Evolutionary conservation across 2,113 vertebrate species (phyloP).

Genomic region (Pomatostomus ruficeps): DNA sequence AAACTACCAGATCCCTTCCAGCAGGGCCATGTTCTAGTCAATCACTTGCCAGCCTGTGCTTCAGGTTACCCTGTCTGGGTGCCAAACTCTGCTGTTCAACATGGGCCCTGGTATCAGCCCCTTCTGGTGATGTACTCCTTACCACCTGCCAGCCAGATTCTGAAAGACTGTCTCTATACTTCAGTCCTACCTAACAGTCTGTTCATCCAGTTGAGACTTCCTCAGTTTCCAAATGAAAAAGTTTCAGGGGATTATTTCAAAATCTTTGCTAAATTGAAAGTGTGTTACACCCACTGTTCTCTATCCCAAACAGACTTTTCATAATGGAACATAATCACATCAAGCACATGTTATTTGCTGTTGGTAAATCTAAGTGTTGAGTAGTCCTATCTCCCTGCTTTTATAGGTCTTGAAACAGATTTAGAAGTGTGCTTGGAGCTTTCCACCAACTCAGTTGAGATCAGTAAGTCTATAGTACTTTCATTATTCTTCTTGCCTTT

Average conservation of each 20-base stretch:
- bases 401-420: not conserved
- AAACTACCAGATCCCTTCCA: not conserved
- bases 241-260: not conserved
- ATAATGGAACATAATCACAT: not conserved
- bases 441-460: not conserved
- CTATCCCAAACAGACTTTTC: not conserved
- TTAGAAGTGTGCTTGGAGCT: not conserved
- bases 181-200: not conserved
- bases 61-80: not conserved
- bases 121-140: not conserved
- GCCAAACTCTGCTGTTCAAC: not conserved
- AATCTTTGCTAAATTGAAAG: not conserved
- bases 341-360: not conserved
- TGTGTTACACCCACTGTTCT: not conserved
- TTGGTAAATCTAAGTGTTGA: not conserved
- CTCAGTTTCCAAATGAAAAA: not conserved
- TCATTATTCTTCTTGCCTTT: not conserved
- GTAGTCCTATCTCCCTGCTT: not conserved
- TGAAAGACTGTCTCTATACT: not conserved
- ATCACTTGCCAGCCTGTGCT: not conserved
- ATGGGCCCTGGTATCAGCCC: not conserved
- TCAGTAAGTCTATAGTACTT: not conserved
- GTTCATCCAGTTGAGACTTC: not conserved
- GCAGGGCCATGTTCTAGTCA: not conserved
- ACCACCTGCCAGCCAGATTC: not conserved